These are phyloP conservation scores for Aeoliscus strigatus DNA, from an alignment of 2,797 vertebrate genomes.

Conservation along the genomic window DNA sequence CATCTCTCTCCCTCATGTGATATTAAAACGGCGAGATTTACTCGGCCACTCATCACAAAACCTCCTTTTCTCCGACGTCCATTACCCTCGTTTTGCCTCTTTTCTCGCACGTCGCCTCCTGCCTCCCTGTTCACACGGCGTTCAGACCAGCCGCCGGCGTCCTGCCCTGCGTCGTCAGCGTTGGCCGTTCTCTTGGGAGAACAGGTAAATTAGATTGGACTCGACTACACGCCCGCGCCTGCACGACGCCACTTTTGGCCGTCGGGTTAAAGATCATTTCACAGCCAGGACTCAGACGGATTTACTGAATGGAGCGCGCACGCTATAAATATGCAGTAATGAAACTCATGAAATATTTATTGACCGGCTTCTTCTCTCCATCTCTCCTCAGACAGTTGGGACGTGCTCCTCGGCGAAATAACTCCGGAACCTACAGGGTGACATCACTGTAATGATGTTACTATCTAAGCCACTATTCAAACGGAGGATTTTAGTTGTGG, in stretches of 20 bases:
- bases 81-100: too few relatives aligned
- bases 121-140: too few relatives aligned
- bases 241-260: slow-evolving; percentile 4
- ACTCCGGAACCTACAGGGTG: too few relatives aligned
- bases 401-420: slow-evolving; percentile 33
- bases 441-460: slow-evolving; percentile 40
- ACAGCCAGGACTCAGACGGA: slow-evolving; percentile 34
- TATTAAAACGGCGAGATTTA: too few relatives aligned
- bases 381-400: slow-evolving; percentile 47
- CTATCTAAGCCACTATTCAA: slow-evolving; percentile 40
- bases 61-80: too few relatives aligned
- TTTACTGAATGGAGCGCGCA: slow-evolving; percentile 49
- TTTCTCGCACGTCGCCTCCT: too few relatives aligned
- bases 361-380: too few relatives aligned
- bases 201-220: slow-evolving; percentile 27
- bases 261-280: slow-evolving; percentile 43
- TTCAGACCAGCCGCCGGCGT: too few relatives aligned
- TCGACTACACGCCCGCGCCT: slow-evolving; percentile 3
- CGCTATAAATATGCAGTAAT: slow-evolving; percentile 63
- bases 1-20: too few relatives aligned
- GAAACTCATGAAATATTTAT: slow-evolving; percentile 62
- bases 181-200: too few relatives aligned
- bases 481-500: slow-evolving; percentile 27
- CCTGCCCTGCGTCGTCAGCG: too few relatives aligned
- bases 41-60: too few relatives aligned